Evolutionary conservation across 2,888 invertebrate species (phyloP).

Genomic region (Cryptocephalus moraei): DNA sequence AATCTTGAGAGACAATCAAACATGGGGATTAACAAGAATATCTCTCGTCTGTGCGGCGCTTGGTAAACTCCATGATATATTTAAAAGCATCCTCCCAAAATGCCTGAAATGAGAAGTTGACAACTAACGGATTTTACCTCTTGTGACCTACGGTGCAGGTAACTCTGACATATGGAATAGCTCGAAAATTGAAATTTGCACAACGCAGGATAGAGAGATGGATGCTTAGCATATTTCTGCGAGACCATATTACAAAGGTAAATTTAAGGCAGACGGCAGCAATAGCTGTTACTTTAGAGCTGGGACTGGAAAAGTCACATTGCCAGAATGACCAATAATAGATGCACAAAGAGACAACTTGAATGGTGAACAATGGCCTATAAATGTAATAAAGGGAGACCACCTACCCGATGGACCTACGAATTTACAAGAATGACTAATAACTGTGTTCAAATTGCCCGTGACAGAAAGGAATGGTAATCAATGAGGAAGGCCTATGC

Average conservation of each 20-base stretch:
- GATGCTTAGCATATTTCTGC: neutral
- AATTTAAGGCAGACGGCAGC: neutral
- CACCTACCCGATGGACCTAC: neutral
- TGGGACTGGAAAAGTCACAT: neutral
- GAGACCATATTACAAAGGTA: neutral
- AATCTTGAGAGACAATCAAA: neutral
- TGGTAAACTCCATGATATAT: neutral
- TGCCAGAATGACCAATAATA: neutral
- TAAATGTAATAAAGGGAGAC: neutral
- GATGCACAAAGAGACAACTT: neutral
- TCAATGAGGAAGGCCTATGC: neutral
- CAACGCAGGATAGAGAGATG: neutral
- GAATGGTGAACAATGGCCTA: neutral
- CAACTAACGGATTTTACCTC: neutral
- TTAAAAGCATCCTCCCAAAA: neutral
- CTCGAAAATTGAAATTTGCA: neutral
- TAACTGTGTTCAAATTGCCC: neutral
- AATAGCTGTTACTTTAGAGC: neutral
- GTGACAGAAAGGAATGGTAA: neutral
- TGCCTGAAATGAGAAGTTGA: neutral
- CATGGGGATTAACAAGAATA: neutral
- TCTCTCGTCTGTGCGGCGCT: neutral
- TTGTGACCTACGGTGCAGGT: neutral
- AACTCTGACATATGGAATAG: neutral
- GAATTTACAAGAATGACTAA: neutral